A percentile compares a stretch with the other conserved stretches of the same genome.
Conservation (phyloP, 2,113 vertebrate genomes). For the Nasalis larvatus region DNA sequence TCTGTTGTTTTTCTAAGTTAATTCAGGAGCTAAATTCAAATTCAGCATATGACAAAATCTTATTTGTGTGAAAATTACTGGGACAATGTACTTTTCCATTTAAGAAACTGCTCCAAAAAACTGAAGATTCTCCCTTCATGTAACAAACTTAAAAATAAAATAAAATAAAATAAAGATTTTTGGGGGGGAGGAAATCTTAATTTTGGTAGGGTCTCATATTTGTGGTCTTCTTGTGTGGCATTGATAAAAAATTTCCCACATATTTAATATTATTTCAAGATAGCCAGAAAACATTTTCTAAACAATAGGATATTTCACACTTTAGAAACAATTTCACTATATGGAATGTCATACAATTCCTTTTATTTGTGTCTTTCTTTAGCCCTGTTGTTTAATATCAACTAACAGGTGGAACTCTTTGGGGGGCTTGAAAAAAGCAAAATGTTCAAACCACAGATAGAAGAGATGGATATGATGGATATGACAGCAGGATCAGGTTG, state of each 20-base stretch:
- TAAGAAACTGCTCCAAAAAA: background rate
- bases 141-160: background rate
- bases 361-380: constrained; percentile 57
- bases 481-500: background rate
- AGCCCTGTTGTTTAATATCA: constrained; percentile 61
- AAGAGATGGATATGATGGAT: background rate
- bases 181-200: background rate
- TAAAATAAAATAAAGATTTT: background rate
- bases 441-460: constrained; percentile 42
- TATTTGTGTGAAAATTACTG: background rate
- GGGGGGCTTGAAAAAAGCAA: constrained; percentile 50
- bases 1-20: background rate
- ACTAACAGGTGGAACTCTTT: constrained; percentile 49
- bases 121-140: background rate
- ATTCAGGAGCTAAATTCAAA: constrained; percentile 25
- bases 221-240: background rate
- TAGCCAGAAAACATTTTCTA: background rate
- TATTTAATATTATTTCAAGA: background rate
- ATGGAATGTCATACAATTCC: background rate
- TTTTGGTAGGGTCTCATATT: background rate
- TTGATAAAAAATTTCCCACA: background rate
- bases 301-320: background rate
- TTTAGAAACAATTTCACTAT: constrained; percentile 59
- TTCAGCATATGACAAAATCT: background rate
- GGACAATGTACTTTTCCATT: background rate